Evolutionary conservation across 2,113 vertebrate genomes (phyloP), one percentile per base, ranked within the genome.

Genomic region (Aix galericulata): DNA sequence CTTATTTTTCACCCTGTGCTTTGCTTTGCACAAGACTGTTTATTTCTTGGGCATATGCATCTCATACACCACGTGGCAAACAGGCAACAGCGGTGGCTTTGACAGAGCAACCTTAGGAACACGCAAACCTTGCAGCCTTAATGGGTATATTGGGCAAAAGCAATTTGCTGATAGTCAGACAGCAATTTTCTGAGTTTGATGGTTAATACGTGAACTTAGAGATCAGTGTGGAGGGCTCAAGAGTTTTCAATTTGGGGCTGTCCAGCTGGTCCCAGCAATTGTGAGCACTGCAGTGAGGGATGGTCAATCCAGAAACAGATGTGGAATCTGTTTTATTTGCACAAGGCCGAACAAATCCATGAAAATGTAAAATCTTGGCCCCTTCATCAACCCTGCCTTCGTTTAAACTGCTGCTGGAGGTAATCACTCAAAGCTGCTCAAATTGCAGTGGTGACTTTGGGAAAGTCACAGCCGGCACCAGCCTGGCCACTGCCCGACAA

Each of bases 381-480:
- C 42, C 2, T 59, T 77, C 58, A 5, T 44, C n/a, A 34, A 21
- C 0, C 0, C 21, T 38, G 52, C 7, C 88, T 81, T 63, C 59
- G 40, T 34, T 89, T 72, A 48, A 91, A n/a, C 52, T 32, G 2
- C 52, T 78, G 46, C 66, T 63, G 8, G 59, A 86, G 56, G 31
- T 42, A 15, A 82, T 75, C 32, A 53, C 23, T 79, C 86, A 94
- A 11, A 87, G 83, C 89, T 89, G 85, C 76, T 96, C 56, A 53
- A 31, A 29, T 26, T 17, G 42, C 40, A 5, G 36, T 16, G 69
- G 74, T 59, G 94, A 59, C 82, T 91, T 87, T 29, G 69, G 81
- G 90, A 69, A 63, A 82, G 88, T 67, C 78, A 34, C 36, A 40
- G 87, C 56, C 5, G 26, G 81, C 46, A 29, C 64, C 92, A 72